Evolutionary conservation across 2,113 vertebrate species (phyloP).

Genomic region (Nannospalax galili): DNA sequence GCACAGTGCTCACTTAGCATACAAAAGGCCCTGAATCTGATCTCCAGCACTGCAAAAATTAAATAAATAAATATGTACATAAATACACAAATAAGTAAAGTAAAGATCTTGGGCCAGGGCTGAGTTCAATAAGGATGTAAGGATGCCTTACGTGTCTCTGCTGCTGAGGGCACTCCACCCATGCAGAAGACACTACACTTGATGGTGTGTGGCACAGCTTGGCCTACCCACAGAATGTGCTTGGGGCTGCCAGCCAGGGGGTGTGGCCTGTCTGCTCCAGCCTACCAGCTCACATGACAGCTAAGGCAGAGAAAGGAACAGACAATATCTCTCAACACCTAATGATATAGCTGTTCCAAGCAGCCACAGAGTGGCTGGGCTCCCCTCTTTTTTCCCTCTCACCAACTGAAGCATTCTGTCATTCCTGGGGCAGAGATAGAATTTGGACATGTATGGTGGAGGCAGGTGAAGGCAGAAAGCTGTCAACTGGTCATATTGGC

Average conservation of each 20-base stretch:
- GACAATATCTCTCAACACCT: background rate
- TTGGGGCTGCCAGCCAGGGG: accelerated
- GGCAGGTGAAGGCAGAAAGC: background rate
- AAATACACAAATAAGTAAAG: background rate
- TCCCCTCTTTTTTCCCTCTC: background rate
- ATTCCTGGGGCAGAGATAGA: background rate
- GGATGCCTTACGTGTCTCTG: background rate
- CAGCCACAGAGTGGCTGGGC: background rate
- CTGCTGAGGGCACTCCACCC: accelerated
- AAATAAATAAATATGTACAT: background rate
- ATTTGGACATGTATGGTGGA: background rate
- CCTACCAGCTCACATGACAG: background rate
- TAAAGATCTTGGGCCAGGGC: background rate
- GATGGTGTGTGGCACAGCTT: accelerated
- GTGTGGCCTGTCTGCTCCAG: accelerated
- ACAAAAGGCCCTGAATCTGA: no score
- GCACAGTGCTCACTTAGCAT: no score
- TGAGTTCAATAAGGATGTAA: background rate
- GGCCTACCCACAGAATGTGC: background rate
- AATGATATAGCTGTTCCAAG: background rate
- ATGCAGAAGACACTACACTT: accelerated
- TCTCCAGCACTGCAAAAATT: background rate
- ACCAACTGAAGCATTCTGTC: background rate
- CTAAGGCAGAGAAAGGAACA: background rate
- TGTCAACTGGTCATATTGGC: background rate